Evolutionary conservation across 2,113 vertebrate genomes (phyloP), one percentile per base, ranked within the genome.

Genomic region (Istiophorus platypterus): DNA sequence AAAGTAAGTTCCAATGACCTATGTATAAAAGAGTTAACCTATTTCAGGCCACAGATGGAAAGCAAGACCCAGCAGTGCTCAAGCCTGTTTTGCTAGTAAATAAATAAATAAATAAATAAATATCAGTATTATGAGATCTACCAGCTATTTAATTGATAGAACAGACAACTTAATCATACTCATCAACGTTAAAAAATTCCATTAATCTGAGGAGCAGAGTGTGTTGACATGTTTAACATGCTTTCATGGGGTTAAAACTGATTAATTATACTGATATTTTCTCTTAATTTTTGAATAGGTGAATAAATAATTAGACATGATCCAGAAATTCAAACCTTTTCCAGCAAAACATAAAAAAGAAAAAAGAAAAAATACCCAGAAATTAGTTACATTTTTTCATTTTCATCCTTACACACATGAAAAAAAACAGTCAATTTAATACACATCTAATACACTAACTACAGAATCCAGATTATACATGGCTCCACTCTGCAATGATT

Each of bases 241-340:
- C 45, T 77, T 76, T 51, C 14, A 74, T 31, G 18, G n/a, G 22
- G 27, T 77, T 78, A 64, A 78, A 87, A 31, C 7, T 6, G 42
- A 74, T 71, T 67, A 63, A 78, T 78, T 65, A 61, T n/a, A 31
- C 26, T 12, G 12, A 54, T 67, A 59, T 72, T 78, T 72, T 41
- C 20, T 5, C 8, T 64, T 58, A 47, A 81, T 80, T 63, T 65
- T 24, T 24, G n/a, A 81, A 71, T 22, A 49, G 41, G 31, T 65
- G 70, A 34, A 67, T 75, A 41, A 75, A 85, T 73, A 62, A 76
- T 56, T 76, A 54, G 8, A n/a, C 12, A 14, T 34, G 59, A 76
- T 18, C 51, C 51, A 68, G 24, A 41, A 26, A 69, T 24, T 14
- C 5, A 72, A 41, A 11, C 17, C 31, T 67, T 14, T 39, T 29